Conservation (phyloP, 2,888 invertebrate genomes). For the Nezara viridula region DNA sequence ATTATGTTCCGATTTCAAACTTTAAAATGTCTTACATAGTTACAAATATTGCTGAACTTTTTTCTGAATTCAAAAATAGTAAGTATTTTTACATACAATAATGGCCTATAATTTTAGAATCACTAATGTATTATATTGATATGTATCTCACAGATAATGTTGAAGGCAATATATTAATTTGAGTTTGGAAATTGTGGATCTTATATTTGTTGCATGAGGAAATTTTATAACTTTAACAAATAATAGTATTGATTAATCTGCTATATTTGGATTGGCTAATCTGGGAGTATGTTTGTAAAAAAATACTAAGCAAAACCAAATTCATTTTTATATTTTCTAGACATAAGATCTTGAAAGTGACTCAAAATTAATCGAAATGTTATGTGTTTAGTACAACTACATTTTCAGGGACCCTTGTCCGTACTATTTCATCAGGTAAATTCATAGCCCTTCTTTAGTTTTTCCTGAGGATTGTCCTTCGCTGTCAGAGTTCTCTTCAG, state of each 20-base stretch:
- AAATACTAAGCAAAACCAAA: not conserved
- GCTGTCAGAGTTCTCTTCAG: not conserved
- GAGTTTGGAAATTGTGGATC: too few relatives aligned
- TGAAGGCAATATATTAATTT: not conserved
- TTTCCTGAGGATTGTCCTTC: conserved; percentile 23
- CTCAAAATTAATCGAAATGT: conserved; percentile 19
- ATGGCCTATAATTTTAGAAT: too few relatives aligned
- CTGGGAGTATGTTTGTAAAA: not conserved
- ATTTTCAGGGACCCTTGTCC: not conserved
- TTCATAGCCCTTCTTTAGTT: not conserved
- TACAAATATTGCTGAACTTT: too few relatives aligned
- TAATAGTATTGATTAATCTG: not conserved
- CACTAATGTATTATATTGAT: too few relatives aligned
- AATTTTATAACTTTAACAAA: not conserved
- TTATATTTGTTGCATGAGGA: not conserved
- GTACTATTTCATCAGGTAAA: conserved; percentile 2
- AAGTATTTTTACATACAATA: too few relatives aligned
- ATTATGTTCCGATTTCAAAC: too few relatives aligned
- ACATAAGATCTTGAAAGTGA: not conserved
- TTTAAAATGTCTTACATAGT: too few relatives aligned
- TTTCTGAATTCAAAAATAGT: too few relatives aligned
- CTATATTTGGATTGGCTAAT: not conserved
- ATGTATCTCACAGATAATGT: not conserved
- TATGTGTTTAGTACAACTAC: not conserved
- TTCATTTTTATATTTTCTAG: not conserved